Base-by-base conservation (phyloP, 2,113 vertebrate genomes). In the Channa maculata region DNA sequence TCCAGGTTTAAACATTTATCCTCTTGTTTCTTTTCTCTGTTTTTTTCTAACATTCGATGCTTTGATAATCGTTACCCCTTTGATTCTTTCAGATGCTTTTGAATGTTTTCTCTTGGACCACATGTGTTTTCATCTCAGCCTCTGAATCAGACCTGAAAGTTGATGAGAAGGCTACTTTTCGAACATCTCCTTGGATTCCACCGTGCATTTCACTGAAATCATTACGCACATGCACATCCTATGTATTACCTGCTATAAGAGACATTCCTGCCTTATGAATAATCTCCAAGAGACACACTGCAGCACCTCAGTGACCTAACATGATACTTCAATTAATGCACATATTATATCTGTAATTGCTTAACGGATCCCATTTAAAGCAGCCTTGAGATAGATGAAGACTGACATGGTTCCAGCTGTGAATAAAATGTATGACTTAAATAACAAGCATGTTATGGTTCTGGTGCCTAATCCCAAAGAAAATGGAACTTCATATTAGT, bases 291-390 rank as follows among this genome's bases (percentile, higher is more conserved):
- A 72, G 68, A 82, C 44, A 58, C 48, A 53, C 52, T 66, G 10
- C 1, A 14, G 5, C 59, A 64, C 53, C 62, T 73, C 49, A 38
- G 53, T 66, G 52, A 79, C 49, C 45, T 43, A 71, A 84, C 67
- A 75, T 59, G 85, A 75, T 70, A 80, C 62, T 65, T 50, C 50
- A 50, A 14, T 34, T 78, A n/a, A 62, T 52, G 71, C 41, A 44
- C 69, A 73, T 69, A 55, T 46, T 54, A 60, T 62, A 53, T n/a
- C 65, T 68, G 77, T 62, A 44, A 80, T 75, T 65, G 75, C 62
- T 69, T 37, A 39, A 48, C 61, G 65, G 81, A 89, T 90, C 69
- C 36, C 11, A 72, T 90, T 89, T 77, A 83, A 43, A 12, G 39
- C 34, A 50, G 72, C 34, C 55, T 80, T 73, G 82, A 84, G 86